Percentiles rank a stretch among this genome's conserved stretches.
Evolutionary conservation across 2,113 vertebrate genomes (phyloP).

Genomic region (Pollimyrus isidori): DNA sequence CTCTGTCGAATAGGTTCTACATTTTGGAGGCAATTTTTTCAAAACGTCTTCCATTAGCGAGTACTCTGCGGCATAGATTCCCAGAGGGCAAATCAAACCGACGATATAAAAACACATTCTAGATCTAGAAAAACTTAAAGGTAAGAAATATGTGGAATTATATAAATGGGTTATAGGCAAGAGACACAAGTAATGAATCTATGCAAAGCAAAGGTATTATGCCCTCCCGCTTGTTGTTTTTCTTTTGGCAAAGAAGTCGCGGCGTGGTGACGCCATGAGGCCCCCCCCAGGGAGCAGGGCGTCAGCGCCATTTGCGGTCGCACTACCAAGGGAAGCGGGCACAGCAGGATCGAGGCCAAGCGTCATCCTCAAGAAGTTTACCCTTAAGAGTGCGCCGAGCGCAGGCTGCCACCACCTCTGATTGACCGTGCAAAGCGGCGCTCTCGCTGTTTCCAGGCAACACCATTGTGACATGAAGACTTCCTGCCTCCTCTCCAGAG

Average conservation of each 20-base stretch:
- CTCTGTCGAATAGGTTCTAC: not conserved
- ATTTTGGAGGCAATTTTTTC: not conserved
- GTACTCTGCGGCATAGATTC: not conserved
- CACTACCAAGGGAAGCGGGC: not conserved
- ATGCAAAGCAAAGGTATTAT: not conserved
- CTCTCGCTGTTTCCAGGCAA: not conserved
- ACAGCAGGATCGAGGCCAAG: not conserved
- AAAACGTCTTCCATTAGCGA: not conserved
- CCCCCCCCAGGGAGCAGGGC: not conserved
- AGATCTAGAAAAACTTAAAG: not conserved
- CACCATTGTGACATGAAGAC: not conserved
- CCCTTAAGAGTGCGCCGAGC: not conserved
- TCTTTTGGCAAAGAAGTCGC: not conserved
- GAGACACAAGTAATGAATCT: not conserved
- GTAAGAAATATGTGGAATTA: not conserved
- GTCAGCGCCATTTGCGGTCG: not conserved
- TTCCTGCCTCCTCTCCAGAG: not conserved
- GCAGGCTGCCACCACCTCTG: not conserved
- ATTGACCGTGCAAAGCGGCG: not conserved
- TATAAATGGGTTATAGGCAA: not conserved
- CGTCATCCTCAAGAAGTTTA: not conserved
- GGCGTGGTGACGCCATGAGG: not conserved
- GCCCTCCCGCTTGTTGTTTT: not conserved
- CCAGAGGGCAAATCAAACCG: not conserved
- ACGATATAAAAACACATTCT: not conserved